phyloP scores from a whole-genome alignment of 2,888 invertebrate genomes.

The Sialis lutaria region DNA sequence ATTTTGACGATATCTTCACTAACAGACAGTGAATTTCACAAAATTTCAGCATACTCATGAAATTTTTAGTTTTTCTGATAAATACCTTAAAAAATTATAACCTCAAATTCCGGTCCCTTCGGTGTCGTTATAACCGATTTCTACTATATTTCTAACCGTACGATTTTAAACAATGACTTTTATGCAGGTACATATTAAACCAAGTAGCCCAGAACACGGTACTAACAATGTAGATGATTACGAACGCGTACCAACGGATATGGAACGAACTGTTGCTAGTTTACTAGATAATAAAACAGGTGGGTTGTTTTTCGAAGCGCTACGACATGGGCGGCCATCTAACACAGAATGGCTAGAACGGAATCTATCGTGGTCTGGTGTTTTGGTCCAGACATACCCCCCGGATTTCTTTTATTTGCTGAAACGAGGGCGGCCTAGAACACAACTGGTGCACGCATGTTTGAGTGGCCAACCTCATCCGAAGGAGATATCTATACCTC shows the following conservation, averaged over 20 bases:
- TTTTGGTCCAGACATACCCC: constrained; percentile 60
- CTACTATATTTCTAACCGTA: too few species aligned
- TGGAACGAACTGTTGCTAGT: constrained; percentile 27
- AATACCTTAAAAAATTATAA: too few species aligned
- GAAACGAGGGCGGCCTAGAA: constrained; percentile 35
- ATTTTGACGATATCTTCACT: too few species aligned
- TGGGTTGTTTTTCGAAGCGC: constrained; percentile 53
- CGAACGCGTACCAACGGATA: constrained; percentile 22
- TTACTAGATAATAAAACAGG: constrained; percentile 32
- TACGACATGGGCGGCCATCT: constrained; percentile 36
- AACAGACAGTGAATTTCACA: too few species aligned
- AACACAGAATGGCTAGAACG: constrained; percentile 56
- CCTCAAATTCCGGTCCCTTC: too few species aligned
- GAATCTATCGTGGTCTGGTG: constrained; percentile 54
- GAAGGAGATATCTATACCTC: constrained; percentile 37
- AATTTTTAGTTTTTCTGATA: too few species aligned
- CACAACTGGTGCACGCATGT: constrained; percentile 58
- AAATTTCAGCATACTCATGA: too few species aligned
- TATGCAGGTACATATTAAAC: too few species aligned
- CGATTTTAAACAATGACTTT: too few species aligned
- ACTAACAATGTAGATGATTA: too few species aligned
- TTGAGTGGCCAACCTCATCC: constrained; percentile 60
- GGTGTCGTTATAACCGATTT: too few species aligned
- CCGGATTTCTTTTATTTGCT: constrained; percentile 53
- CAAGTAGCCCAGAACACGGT: too few species aligned